Evolutionary conservation across 2,113 vertebrate species (phyloP).

Genomic region (Clupea harengus): DNA sequence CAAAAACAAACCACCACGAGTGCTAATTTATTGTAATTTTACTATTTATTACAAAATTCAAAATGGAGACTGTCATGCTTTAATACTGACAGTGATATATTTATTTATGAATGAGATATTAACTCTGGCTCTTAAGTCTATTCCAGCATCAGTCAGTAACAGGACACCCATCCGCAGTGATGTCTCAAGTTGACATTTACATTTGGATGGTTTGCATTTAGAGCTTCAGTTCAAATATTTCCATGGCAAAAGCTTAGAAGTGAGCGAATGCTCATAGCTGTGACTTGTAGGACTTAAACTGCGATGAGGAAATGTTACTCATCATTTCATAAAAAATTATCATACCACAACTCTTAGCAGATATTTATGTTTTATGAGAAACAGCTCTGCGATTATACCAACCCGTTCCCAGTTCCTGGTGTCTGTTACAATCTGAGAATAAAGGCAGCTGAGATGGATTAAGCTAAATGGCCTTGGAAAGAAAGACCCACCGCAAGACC

Average conservation of each 20-base stretch:
- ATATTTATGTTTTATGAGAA: constrained; percentile 76
- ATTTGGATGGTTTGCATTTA: constrained; percentile 41
- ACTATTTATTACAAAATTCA: background rate
- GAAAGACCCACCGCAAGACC: constrained; percentile 68
- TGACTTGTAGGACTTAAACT: constrained; percentile 43
- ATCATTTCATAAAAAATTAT: constrained; percentile 68
- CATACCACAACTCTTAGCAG: constrained; percentile 70
- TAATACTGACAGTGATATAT: background rate
- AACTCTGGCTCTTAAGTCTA: background rate
- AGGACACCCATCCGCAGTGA: constrained; percentile 22
- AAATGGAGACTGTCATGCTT: background rate
- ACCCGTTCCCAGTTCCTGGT: constrained; percentile 59
- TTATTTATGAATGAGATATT: constrained; percentile 9
- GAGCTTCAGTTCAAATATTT: constrained; percentile 39
- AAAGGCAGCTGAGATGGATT: constrained; percentile 76
- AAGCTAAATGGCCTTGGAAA: constrained; percentile 73
- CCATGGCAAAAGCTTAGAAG: constrained; percentile 46
- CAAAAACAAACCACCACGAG: constrained; percentile 39
- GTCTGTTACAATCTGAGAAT: constrained; percentile 69
- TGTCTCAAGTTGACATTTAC: constrained; percentile 14
- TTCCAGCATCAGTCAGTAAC: constrained; percentile 24
- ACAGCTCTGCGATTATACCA: constrained; percentile 62
- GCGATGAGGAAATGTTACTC: constrained; percentile 73
- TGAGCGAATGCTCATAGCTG: constrained; percentile 47
- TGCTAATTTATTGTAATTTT: constrained; percentile 17